These are phyloP conservation scores for Steinernema carpocapsae DNA, from an alignment of 2,888 invertebrate genomes.

Conservation along the genomic window DNA sequence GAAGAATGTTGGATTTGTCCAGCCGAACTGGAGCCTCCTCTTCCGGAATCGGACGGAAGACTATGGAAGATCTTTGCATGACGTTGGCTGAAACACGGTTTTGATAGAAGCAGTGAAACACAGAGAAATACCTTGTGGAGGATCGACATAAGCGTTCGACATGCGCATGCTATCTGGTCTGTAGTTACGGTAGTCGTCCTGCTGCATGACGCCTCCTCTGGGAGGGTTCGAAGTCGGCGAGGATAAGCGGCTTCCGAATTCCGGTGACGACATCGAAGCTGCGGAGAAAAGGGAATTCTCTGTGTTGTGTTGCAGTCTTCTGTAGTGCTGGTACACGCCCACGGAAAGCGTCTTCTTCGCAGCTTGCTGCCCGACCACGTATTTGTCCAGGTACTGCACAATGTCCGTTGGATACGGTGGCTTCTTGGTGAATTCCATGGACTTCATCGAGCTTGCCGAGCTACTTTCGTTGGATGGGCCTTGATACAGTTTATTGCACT, in stretches of 20 bases:
- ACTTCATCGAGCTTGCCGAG: neutral
- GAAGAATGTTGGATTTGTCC: conserved; percentile 92
- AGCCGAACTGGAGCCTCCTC: conserved; percentile 74
- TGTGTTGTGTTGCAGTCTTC: conserved; percentile 88
- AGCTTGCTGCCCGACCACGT: conserved; percentile 94
- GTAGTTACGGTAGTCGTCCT: conserved; percentile 24
- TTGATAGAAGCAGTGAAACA: neutral
- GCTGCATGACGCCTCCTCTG: neutral
- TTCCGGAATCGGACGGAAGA: conserved; percentile 22
- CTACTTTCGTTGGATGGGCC: conserved; percentile 3
- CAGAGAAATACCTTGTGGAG: neutral
- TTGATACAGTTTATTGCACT: conserved; percentile 59
- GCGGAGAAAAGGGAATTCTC: conserved; percentile 39
- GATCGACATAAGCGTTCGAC: conserved; percentile 4
- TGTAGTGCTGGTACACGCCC: conserved; percentile 99
- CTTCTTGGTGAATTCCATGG: conserved; percentile 29
- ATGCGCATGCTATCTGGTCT: neutral
- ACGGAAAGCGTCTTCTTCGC: conserved; percentile 96
- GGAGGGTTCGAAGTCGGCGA: neutral
- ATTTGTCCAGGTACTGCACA: conserved; percentile 91
- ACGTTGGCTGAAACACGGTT: conserved; percentile 35
- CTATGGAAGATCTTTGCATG: conserved; percentile 45
- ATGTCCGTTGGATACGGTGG: conserved; percentile 73
- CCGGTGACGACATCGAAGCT: conserved; percentile 10
- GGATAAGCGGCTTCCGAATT: neutral